These are phyloP conservation scores for Grammatotria lemairii DNA, from an alignment of 2,113 vertebrate genomes.

Conservation along the genomic window DNA sequence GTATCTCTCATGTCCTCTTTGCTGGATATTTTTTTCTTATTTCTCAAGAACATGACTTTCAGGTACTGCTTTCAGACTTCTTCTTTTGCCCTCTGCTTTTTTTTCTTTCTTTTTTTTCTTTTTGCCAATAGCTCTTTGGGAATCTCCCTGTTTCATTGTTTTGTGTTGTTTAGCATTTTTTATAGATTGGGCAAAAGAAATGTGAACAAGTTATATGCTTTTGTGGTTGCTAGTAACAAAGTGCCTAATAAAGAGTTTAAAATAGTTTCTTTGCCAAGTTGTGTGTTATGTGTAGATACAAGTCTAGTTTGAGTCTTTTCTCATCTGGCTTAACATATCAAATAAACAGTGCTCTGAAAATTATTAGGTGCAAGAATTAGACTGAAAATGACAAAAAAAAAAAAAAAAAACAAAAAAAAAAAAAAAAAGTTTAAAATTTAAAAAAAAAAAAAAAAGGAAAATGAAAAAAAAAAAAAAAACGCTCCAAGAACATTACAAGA, in stretches of 20 bases:
- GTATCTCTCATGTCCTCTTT: not conserved
- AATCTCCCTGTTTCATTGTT: not conserved
- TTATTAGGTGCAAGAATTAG: not conserved
- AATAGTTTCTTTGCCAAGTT: not conserved
- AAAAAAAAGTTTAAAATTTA: no score
- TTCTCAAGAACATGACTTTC: not conserved
- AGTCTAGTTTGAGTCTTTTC: not conserved
- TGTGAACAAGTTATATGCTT: not conserved
- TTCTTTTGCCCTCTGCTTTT: not conserved
- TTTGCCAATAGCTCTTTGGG: not conserved
- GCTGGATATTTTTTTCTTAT: not conserved
- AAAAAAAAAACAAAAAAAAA: no score
- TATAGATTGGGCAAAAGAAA: not conserved
- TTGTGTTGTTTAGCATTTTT: not conserved
- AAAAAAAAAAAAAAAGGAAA: not conserved
- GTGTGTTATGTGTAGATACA: fast-evolving
- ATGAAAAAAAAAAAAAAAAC: not conserved
- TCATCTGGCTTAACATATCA: not conserved
- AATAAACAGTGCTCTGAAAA: not conserved
- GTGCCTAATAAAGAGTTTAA: not conserved
- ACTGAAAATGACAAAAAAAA: not conserved
- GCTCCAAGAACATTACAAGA: not conserved
- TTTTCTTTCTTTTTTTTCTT: fast-evolving
- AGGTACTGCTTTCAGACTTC: not conserved
- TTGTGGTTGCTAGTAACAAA: not conserved